Base-by-base conservation (phyloP, 1,140 invertebrate species). In the Bombus waltoni region DNA sequence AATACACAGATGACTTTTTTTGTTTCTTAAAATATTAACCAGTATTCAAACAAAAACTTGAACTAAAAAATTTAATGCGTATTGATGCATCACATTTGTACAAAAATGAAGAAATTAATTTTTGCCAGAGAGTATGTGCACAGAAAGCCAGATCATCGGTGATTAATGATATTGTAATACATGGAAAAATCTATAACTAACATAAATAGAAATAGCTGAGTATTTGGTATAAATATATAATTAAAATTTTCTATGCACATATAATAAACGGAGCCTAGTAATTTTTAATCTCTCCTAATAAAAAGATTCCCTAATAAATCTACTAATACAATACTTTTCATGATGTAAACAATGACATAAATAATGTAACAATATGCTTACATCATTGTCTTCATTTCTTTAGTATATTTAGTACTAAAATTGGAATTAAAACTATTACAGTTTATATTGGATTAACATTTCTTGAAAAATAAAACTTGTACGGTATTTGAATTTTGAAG, bases 131-230 rank as follows among this genome's bases (percentile, higher is more conserved):
- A 53, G 28, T 22, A 42, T 77, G 35, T 77, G 75, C 57, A 62
- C 28, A 77, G 25, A 42, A 40, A 62, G n/a, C 13, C 53, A 76
- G 4, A 59, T 76, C 22, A 22, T 62, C 28, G 6, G 1, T n/a
- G 9, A 28, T 38, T 38, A 25, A 53, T 57, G 22, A 13, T 57
- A 25, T 25, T 35, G n/a, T 77, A n/a, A 15, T 40, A 42, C 11
- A 62, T 73, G 9, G 0, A 22, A 35, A 53, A 25, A 42, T 59
- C 10, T 77, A 59, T 53, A 77, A 25, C 38, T 62, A 77, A 40
- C 4, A 77, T 77, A 62, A 59, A 77, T 77, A 77, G 18, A 77
- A 77, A 59, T 5, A 77, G n/a, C 40, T 77, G 75, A 77, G 75
- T 77, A 77, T 77, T 62, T 77, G 57, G 57, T 77, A 77, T 22